These are phyloP conservation scores for Stichodactyla helianthus DNA, from an alignment of 64 coral and sea anemone genomes.

Conservation along the genomic window DNA sequence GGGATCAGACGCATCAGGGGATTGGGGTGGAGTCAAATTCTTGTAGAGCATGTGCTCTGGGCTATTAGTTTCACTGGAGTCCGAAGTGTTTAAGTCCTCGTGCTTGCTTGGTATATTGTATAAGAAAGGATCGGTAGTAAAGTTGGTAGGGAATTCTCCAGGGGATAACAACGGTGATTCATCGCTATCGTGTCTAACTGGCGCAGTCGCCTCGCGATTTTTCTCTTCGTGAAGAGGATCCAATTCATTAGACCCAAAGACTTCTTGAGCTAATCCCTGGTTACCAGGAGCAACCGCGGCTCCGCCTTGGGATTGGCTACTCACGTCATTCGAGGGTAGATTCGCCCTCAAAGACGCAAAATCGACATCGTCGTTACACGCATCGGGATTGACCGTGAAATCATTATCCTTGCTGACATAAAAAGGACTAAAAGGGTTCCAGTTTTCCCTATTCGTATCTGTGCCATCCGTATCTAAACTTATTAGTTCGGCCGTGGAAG, in stretches of 20 bases:
- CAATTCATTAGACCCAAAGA: background rate
- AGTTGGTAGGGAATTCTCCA: background rate
- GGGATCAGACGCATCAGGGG: conserved; percentile 41
- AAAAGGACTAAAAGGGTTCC: conserved; percentile 69
- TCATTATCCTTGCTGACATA: conserved; percentile 38
- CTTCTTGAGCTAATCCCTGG: background rate
- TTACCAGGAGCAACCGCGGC: background rate
- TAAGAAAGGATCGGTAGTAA: conserved; percentile 12
- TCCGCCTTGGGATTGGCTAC: background rate
- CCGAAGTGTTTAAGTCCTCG: background rate
- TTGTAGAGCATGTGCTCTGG: background rate
- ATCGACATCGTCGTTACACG: conserved; percentile 34
- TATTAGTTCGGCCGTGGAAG: background rate
- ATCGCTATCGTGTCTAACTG: background rate
- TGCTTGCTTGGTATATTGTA: background rate
- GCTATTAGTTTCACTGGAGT: conserved; percentile 20
- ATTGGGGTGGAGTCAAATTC: conserved; percentile 22
- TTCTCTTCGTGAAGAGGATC: conserved; percentile 5
- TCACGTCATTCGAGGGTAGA: background rate
- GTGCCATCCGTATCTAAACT: conserved; percentile 19
- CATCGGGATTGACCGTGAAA: background rate
- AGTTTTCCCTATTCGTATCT: conserved; percentile 32
- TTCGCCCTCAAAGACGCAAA: conserved; percentile 43
- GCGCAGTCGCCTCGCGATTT: no score
- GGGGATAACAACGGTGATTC: conserved; percentile 10